Base-by-base conservation (phyloP, 37 sponge, comb jelly and placozoan species). In the Hexactinellida sp. region DNA sequence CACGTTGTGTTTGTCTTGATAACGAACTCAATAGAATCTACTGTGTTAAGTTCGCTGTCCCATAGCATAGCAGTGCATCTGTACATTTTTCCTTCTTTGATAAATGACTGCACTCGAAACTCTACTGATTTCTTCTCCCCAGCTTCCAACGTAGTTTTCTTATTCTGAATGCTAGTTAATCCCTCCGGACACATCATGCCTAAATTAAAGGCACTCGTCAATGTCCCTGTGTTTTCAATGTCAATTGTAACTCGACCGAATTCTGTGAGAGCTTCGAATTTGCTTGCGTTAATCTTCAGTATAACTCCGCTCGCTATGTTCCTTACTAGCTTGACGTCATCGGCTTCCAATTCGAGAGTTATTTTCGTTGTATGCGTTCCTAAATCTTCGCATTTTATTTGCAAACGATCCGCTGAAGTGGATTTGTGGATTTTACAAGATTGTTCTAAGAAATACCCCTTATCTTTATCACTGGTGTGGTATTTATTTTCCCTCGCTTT, bases 231-330 rank as follows among this genome's bases (percentile, higher is more conserved):
- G 76, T 63, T 63, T 23, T 63, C 76, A 25, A 63, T 63, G 25
- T 63, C 76, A 63, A 63, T 63, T n/a, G 76, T 63, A 32, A 63
- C 76, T n/a, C 76, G 76, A 1, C 76, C 76, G 13, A 63, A 63
- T n/a, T 63, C 76, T 28, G 76, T n/a, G 21, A 63, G 76, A 63
- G 76, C 76, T 63, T 63, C 76, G 76, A 63, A 63, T 28, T 63
- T 28, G 34, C 76, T 63, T n/a, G 76, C 25, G 34, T 63, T 63
- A 21, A 63, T 63, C 76, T 63, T 63, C 13, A 63, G 34, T 21
- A 63, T 63, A 63, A 63, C 76, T 10, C 76, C 76, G 30, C 76
- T 63, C 76, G 76, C 76, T 10, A 63, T 63, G 76, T 63, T 63
- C 76, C 76, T 63, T n/a, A 63, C 76, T 7, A 63, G 76, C 30